phyloP scores from a whole-genome alignment of 2,113 vertebrate species.

The Gymnocephalus cernua region DNA sequence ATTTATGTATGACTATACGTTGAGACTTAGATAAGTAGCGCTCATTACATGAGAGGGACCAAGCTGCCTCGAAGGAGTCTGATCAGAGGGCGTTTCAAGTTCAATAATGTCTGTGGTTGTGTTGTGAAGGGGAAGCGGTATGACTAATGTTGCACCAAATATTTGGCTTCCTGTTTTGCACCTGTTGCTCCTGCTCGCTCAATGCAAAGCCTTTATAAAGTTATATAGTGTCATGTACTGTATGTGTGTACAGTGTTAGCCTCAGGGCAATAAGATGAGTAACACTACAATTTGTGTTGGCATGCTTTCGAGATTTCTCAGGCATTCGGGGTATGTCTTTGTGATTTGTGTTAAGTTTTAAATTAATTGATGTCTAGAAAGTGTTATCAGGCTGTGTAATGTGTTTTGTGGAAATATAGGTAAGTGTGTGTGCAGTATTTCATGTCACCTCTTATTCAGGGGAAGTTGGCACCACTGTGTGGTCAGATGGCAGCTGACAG shows the following conservation, averaged over 20 bases:
- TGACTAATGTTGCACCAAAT: slow-evolving; percentile 41
- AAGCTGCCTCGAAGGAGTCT: not conserved
- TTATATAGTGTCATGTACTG: not conserved
- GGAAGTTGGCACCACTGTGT: slow-evolving; percentile 56
- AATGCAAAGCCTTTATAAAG: not conserved
- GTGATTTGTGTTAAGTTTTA: not conserved
- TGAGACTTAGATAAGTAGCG: not conserved
- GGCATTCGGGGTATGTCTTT: not conserved
- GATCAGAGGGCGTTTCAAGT: not conserved
- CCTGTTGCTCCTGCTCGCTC: slow-evolving; percentile 14
- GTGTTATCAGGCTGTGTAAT: not conserved
- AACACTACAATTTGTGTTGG: not conserved
- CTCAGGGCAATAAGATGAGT: not conserved
- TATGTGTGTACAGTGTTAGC: not conserved
- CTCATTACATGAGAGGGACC: not conserved
- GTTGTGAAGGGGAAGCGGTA: slow-evolving; percentile 9
- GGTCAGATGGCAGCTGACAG: not conserved
- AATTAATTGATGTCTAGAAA: not conserved
- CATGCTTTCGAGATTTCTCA: not conserved
- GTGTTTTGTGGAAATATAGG: not conserved
- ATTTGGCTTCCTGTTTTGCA: slow-evolving; percentile 66
- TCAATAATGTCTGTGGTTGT: slow-evolving; percentile 1
- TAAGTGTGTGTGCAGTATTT: not conserved
- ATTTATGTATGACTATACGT: too few relatives aligned
- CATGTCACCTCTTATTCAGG: not conserved